phyloP scores from a whole-genome alignment of 2,888 invertebrate genomes.

The Chesias legatella region DNA sequence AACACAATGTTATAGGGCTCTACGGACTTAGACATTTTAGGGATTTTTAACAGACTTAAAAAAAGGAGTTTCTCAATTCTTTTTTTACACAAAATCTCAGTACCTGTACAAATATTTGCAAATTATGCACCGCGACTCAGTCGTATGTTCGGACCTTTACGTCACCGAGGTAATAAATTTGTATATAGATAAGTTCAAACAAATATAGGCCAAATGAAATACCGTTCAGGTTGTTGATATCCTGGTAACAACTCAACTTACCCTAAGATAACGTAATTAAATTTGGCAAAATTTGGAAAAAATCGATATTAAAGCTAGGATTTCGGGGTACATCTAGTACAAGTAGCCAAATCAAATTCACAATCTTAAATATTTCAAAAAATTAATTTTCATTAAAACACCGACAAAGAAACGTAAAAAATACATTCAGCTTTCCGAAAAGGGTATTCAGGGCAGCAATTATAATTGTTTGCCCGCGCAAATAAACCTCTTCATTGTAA shows the following conservation, averaged over 20 bases:
- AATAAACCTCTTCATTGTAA: constrained; percentile 22
- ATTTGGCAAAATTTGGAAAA: constrained; percentile 11
- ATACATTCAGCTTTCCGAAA: constrained; percentile 24
- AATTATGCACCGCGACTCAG: too few species aligned
- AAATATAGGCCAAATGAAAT: too few species aligned
- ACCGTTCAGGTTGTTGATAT: too few species aligned
- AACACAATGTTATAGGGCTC: too few species aligned
- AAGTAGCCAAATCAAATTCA: constrained; percentile 17
- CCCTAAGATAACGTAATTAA: constrained; percentile 11
- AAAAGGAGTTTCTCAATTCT: too few species aligned
- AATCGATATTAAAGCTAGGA: constrained; percentile 18
- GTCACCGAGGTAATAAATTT: too few species aligned
- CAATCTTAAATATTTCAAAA: constrained; percentile 7
- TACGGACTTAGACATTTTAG: too few species aligned
- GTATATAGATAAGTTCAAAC: too few species aligned
- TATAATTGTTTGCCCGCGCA: constrained; percentile 24
- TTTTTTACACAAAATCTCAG: too few species aligned
- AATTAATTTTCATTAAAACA: constrained; percentile 12
- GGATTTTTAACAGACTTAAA: too few species aligned
- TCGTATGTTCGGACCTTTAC: too few species aligned
- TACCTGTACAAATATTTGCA: too few species aligned
- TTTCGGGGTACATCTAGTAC: constrained; percentile 17
- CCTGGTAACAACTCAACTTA: constrained; percentile 22
- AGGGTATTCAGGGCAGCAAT: constrained; percentile 26
- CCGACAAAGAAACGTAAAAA: constrained; percentile 21